These are phyloP conservation scores for Drosophila recens DNA, from an alignment of 2,888 invertebrate genomes.

Conservation along the genomic window DNA sequence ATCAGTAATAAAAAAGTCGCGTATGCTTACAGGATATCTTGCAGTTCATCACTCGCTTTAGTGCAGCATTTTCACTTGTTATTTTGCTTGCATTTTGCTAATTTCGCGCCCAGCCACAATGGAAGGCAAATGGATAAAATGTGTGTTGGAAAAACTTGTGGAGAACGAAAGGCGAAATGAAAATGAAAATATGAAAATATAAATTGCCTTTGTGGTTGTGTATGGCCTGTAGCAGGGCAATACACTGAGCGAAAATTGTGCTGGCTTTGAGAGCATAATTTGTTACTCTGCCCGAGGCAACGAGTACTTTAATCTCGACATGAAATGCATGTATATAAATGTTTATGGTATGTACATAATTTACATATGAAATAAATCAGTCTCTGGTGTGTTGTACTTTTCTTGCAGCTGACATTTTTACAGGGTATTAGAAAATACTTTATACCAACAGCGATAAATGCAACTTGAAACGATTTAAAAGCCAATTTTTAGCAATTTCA, in stretches of 20 bases:
- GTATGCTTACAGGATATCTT: slow-evolving; percentile 5
- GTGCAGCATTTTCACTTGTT: slow-evolving; percentile 2
- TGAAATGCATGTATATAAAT: not conserved
- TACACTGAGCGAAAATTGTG: slow-evolving; percentile 29
- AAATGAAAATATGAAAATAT: slow-evolving; percentile 66
- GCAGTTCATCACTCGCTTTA: not conserved
- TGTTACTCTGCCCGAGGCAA: not conserved
- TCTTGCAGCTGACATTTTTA: not conserved
- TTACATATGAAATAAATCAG: not conserved
- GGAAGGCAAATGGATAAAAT: slow-evolving; percentile 50
- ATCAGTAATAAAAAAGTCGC: too few species aligned
- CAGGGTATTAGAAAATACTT: not conserved
- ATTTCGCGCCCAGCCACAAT: slow-evolving; percentile 66
- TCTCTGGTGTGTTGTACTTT: not conserved
- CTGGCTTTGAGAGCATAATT: not conserved
- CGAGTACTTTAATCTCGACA: not conserved
- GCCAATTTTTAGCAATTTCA: slow-evolving; percentile 29
- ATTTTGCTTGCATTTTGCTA: slow-evolving; percentile 56
- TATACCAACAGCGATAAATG: slow-evolving; percentile 13
- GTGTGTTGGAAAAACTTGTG: slow-evolving; percentile 35
- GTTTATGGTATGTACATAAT: not conserved
- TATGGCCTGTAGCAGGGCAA: slow-evolving; percentile 9
- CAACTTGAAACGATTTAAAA: slow-evolving; percentile 28
- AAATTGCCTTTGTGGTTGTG: slow-evolving; percentile 62
- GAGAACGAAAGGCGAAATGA: slow-evolving; percentile 36